phyloP scores from a whole-genome alignment of 2,888 invertebrate genomes.

The Tetranychus piercei region DNA sequence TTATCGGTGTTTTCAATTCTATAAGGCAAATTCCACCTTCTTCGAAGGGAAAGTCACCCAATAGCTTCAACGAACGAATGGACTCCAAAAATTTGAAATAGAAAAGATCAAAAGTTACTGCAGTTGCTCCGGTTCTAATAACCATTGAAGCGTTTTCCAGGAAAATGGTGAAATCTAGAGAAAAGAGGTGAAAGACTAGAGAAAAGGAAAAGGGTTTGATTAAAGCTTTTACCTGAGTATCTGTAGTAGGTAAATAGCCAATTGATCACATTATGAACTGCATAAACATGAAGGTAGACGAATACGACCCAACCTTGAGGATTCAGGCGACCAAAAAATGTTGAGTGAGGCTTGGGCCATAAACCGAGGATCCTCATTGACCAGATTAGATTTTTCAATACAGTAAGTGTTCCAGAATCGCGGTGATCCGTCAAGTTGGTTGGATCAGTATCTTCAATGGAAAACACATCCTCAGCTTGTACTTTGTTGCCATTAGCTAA shows the following conservation, averaged over 20 bases:
- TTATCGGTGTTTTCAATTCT: background rate
- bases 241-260: background rate
- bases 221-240: background rate
- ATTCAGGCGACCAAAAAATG: slow-evolving; percentile 3
- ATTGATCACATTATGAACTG: background rate
- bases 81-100: background rate
- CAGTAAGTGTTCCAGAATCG: background rate
- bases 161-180: background rate
- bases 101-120: slow-evolving; percentile 2
- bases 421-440: background rate
- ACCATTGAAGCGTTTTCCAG: slow-evolving; percentile 9
- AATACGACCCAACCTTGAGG: slow-evolving; percentile 6
- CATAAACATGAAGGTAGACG: slow-evolving; percentile 3
- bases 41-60: background rate
- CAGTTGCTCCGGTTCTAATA: slow-evolving; percentile 3
- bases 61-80: background rate
- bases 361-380: slow-evolving; percentile 1
- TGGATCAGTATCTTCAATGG: background rate
- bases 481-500: background rate
- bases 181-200: background rate
- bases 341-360: background rate
- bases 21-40: background rate
- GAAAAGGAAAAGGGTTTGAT: background rate
- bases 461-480: background rate
- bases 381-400: background rate